Evolutionary conservation across 2,113 vertebrate species (phyloP).

Genomic region (Paraplagusia blochii): DNA sequence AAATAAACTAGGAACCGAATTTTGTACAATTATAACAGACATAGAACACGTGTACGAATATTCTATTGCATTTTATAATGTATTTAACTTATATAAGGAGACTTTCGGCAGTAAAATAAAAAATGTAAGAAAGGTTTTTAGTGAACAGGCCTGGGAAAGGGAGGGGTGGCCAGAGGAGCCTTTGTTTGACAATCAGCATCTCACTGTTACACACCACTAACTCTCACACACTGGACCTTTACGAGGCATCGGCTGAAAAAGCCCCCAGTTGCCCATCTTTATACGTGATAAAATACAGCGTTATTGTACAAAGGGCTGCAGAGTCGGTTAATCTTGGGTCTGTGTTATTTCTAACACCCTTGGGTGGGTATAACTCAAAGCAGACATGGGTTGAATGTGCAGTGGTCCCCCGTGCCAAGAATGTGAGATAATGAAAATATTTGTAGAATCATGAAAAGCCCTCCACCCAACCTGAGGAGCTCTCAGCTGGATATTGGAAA

Average conservation of each 20-base stretch:
- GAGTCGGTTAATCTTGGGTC: not conserved
- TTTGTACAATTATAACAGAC: no score
- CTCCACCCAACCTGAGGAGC: slow-evolving; percentile 39
- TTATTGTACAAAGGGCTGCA: slow-evolving; percentile 8
- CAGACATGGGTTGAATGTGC: slow-evolving; percentile 46
- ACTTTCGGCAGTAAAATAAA: no score
- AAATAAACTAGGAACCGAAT: no score
- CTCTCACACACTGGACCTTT: no score
- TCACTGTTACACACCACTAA: no score
- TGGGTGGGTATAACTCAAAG: slow-evolving; percentile 60
- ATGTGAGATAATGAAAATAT: slow-evolving; percentile 72
- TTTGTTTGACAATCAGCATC: no score
- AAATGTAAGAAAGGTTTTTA: no score
- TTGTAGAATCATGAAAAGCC: slow-evolving; percentile 53
- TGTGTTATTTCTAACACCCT: slow-evolving; percentile 49
- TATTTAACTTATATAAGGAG: no score
- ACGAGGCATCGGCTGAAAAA: not conserved
- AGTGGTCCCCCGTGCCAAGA: slow-evolving; percentile 46
- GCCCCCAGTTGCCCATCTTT: not conserved
- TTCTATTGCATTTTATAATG: no score
- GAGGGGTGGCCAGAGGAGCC: no score
- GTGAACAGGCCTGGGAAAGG: no score
- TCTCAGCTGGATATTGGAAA: slow-evolving; percentile 47
- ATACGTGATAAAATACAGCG: not conserved
- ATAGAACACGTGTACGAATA: no score